A percentile compares a stretch with the other conserved stretches of the same genome.
Evolutionary conservation across 1,140 invertebrate genomes (phyloP).

Genomic region (Drosophila sturtevanti): DNA sequence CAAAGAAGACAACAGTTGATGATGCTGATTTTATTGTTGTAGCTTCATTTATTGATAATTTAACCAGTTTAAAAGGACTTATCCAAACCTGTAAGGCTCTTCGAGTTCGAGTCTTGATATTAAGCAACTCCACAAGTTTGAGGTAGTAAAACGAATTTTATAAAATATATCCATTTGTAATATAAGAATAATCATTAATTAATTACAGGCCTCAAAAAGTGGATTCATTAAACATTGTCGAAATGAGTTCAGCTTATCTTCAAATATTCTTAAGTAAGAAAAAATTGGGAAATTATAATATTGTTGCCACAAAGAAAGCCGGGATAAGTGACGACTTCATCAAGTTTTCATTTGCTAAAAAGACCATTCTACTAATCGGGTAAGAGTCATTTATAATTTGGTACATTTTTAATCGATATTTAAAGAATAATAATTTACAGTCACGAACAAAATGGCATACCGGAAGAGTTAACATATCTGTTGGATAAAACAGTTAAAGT

Average conservation of each 20-base stretch:
- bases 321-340: not conserved
- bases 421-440: not conserved
- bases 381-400: not conserved
- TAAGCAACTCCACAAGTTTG: not conserved
- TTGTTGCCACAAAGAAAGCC: not conserved
- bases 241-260: not conserved
- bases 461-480: not conserved
- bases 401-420: no score
- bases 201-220: not conserved
- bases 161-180: not conserved
- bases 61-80: not conserved
- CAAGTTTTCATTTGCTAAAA: not conserved
- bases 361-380: not conserved
- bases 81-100: not conserved
- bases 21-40: not conserved
- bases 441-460: not conserved
- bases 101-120: not conserved
- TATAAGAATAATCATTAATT: not conserved
- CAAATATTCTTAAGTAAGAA: not conserved
- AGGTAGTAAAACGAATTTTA: not conserved
- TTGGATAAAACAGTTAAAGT: not conserved
- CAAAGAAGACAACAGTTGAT: not conserved
- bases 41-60: not conserved
- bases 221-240: not conserved
- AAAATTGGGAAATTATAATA: not conserved